phyloP scores from a whole-genome alignment of 2,888 invertebrate species.

The Parasteatoda lunata region DNA sequence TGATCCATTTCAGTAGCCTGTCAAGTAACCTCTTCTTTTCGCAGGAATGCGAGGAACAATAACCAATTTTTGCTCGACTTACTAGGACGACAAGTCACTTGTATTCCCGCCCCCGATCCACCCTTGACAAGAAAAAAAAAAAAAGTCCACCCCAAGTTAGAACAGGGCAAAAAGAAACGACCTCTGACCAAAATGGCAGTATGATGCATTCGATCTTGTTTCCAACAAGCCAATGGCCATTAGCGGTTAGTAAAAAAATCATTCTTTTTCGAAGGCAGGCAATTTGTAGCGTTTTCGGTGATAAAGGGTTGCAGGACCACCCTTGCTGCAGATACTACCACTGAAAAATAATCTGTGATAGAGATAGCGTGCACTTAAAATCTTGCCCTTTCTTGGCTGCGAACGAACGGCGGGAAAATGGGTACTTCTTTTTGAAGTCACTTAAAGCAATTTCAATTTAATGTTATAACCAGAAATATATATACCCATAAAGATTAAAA shows the following conservation, averaged over 20 bases:
- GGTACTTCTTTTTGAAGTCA: too few species aligned
- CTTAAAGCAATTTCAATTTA: too few species aligned
- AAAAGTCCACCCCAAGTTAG: background rate
- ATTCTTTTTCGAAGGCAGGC: background rate
- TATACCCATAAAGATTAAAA: too few species aligned
- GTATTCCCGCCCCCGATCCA: background rate
- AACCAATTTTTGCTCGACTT: too few species aligned
- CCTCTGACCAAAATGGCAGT: background rate
- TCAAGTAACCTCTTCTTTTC: too few species aligned
- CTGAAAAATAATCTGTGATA: background rate
- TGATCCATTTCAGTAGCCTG: too few species aligned
- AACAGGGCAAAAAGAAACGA: background rate
- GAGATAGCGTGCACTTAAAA: background rate
- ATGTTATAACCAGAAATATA: too few species aligned
- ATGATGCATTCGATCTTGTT: background rate
- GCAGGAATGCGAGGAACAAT: too few species aligned
- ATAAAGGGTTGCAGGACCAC: slow-evolving; percentile 2
- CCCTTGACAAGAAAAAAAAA: background rate
- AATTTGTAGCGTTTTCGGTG: background rate
- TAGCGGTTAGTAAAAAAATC: background rate
- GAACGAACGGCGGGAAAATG: too few species aligned
- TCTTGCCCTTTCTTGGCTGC: background rate
- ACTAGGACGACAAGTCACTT: background rate
- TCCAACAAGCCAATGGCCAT: background rate
- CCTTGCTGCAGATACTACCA: background rate